These are phyloP conservation scores for Hippasteria phrygiana DNA, from an alignment of 53 echinoderm and acorn worm species.

Conservation along the genomic window DNA sequence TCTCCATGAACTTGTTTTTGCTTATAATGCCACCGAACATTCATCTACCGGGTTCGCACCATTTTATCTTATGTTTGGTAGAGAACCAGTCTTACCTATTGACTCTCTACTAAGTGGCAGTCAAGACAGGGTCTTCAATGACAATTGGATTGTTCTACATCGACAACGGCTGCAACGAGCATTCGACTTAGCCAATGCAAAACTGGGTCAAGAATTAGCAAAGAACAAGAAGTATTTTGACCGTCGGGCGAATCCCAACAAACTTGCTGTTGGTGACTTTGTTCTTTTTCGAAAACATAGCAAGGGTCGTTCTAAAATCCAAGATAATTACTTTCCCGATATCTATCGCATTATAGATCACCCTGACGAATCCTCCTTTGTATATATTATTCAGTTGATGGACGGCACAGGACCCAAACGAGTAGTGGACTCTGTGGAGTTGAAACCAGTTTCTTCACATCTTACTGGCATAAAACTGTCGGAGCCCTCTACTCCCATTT, in stretches of 20 bases:
- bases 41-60: too few relatives aligned
- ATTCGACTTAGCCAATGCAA: not conserved
- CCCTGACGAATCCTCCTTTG: not conserved
- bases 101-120: not conserved
- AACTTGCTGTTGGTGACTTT: not conserved
- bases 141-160: slow-evolving; percentile 30
- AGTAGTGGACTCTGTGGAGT: not conserved
- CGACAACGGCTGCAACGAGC: slow-evolving; percentile 20
- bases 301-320: not conserved
- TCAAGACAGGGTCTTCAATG: not conserved
- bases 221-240: not conserved
- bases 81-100: slow-evolving; percentile 10
- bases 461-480: not conserved
- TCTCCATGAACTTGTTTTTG: too few relatives aligned
- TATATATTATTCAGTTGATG: not conserved
- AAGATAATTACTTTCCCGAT: not conserved
- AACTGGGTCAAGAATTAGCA: not conserved
- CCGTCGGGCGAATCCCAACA: not conserved
- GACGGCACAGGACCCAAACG: not conserved
- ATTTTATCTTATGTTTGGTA: too few relatives aligned
- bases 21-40: too few relatives aligned
- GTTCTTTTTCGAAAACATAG: not conserved
- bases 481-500: not conserved
- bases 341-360: not conserved
- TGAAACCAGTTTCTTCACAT: not conserved